Evolutionary conservation across 2,113 vertebrate genomes (phyloP).

Genomic region (Phycodurus eques): DNA sequence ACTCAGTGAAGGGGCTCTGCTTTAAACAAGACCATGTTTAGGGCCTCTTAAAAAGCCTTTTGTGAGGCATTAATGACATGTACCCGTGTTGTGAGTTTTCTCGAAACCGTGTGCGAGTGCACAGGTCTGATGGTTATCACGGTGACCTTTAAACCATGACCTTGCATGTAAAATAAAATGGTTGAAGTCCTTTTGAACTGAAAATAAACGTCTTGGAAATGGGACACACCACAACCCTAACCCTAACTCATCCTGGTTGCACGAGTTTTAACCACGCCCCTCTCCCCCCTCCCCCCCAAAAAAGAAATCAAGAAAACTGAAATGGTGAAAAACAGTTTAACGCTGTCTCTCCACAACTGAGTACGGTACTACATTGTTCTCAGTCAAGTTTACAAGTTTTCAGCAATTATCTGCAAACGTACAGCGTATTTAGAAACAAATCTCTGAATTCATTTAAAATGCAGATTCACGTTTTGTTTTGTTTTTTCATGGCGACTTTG

Average conservation of each 20-base stretch:
- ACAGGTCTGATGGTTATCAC: constrained; percentile 28
- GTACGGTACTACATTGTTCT: no score
- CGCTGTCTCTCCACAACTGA: no score
- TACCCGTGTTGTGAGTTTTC: constrained; percentile 8
- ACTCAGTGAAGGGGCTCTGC: constrained; percentile 8
- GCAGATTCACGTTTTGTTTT: background rate
- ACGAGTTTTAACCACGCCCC: no score
- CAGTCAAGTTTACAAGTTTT: no score
- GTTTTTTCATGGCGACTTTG: constrained; percentile 9
- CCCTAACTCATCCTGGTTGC: no score
- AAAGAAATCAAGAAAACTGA: no score
- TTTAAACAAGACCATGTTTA: constrained; percentile 20
- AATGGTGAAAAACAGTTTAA: no score
- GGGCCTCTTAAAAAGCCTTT: constrained; percentile 23
- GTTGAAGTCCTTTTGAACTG: background rate
- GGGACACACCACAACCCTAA: background rate
- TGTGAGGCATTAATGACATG: constrained; percentile 12
- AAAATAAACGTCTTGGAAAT: background rate
- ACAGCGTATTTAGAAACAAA: no score
- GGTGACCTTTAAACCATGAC: constrained; percentile 34
- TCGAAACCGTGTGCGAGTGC: constrained; percentile 21
- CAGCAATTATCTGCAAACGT: no score
- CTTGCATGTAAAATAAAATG: constrained; percentile 1
- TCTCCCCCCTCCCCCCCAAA: no score
- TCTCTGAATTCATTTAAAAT: background rate